These are phyloP conservation scores for Dipodomys stephensi DNA, from an alignment of 2,113 vertebrate genomes.

Conservation along the genomic window DNA sequence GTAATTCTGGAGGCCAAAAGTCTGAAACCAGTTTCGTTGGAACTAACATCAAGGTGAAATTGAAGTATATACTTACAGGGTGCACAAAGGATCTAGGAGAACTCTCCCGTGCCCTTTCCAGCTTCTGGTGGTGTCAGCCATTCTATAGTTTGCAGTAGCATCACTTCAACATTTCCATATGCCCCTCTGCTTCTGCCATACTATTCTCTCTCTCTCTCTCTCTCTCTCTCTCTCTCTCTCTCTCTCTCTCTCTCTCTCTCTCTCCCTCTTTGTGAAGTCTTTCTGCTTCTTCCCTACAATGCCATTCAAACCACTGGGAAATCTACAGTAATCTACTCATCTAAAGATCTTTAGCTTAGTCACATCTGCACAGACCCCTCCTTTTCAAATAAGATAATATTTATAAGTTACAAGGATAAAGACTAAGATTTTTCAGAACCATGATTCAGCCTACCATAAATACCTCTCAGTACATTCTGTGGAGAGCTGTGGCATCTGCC, in stretches of 20 bases:
- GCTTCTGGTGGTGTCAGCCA: neutral
- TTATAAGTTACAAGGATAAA: neutral
- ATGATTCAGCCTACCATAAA: neutral
- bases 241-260: neutral
- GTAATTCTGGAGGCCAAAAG: neutral
- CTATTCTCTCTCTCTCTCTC: neutral
- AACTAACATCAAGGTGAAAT: neutral
- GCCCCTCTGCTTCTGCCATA: neutral
- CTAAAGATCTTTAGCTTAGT: neutral
- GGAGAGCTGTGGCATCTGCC: neutral
- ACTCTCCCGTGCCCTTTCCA: neutral
- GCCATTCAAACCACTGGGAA: neutral
- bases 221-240: neutral
- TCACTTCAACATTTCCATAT: neutral
- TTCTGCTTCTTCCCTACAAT: neutral
- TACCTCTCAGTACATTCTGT: neutral
- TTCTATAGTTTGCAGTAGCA: neutral
- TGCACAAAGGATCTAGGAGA: accelerated
- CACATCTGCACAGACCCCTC: neutral
- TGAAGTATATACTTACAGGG: neutral
- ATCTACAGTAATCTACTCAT: neutral
- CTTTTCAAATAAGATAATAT: neutral
- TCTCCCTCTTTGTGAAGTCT: neutral
- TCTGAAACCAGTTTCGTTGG: neutral
- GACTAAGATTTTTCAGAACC: neutral